Percentiles rank a stretch among this genome's conserved stretches.
Conservation (phyloP, 2,113 vertebrate genomes). For the Poeciliopsis retropinna region DNA sequence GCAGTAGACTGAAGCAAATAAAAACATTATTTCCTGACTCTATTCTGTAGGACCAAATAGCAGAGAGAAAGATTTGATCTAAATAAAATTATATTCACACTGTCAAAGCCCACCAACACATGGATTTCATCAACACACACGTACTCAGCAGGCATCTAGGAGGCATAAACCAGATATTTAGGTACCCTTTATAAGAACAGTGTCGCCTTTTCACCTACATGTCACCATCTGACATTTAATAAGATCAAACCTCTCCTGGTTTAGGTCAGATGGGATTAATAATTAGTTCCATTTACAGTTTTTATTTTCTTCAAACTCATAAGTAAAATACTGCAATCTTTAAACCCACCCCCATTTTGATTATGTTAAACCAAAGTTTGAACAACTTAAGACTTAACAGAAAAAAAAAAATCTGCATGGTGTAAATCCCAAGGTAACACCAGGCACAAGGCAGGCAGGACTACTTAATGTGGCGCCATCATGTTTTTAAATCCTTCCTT, state of each 20-base stretch:
- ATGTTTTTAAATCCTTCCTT: background rate
- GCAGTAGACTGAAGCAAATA: constrained; percentile 35
- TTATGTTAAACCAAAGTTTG: too few relatives aligned
- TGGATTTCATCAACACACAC: background rate
- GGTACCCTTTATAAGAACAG: background rate
- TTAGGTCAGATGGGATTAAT: background rate
- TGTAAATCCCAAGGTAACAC: too few relatives aligned
- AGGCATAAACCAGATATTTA: too few relatives aligned
- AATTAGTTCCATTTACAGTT: background rate
- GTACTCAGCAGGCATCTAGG: too few relatives aligned
- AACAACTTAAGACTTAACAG: too few relatives aligned
- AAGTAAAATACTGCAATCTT: too few relatives aligned
- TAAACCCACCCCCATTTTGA: too few relatives aligned
- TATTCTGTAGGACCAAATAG: constrained; percentile 6
- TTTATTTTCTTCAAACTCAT: background rate
- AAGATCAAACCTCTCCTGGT: background rate
- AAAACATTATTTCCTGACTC: constrained; percentile 26
- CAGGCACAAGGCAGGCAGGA: too few relatives aligned
- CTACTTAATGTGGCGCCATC: background rate
- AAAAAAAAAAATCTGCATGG: too few relatives aligned
- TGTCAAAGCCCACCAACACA: background rate
- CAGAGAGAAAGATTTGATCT: constrained; percentile 17
- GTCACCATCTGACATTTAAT: background rate
- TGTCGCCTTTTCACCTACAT: background rate
- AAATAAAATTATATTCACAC: constrained; percentile 6